Evolutionary conservation across 2,797 vertebrate genomes (phyloP), one percentile per base, ranked within the genome.

Genomic region (Varecia variegata): DNA sequence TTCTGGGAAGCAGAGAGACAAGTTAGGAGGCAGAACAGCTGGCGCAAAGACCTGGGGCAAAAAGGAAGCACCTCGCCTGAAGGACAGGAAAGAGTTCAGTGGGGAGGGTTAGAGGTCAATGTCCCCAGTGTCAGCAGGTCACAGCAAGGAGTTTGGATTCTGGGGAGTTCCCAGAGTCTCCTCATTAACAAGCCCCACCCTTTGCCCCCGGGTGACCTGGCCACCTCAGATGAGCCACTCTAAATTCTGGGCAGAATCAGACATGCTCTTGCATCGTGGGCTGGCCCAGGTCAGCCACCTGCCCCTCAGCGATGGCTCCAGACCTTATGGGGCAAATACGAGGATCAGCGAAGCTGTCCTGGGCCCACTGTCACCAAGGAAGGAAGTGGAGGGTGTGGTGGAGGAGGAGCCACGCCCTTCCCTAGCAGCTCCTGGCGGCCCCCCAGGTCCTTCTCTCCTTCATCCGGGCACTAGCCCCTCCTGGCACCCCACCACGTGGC

Each of bases 331-430:
- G 21, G 32, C 10, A 43, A 30, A 25, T 12, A 43, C 4, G 30
- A 56, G 2, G 10, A 77, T 85, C 47, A 54, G 0, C 2, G 32
- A 74, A 50, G 14, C 32, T n/a, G 3, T 25, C 27, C 27, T 0
- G 2, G 21, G 12, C n/a, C 38, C n/a, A 23, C 68, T 3, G 4
- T 52, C 25, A 25, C 30, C 0, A 0, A 70, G 62, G 67, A 65
- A 56, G 52, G 73, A 86, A 70, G 45, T 2, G 27, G 62, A 56
- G 45, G 35, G 3, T n/a, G 40, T 40, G 13, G 67, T 0, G 54
- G 54, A 23, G 54, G 54, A 35, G 25, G 45, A 90, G 27, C 30
- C 52, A 10, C 43, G 43, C 18, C 2, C 43, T 84, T 67, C 27
- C 30, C 20, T 38, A 62, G n/a, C 25, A 68, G 17, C 67, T 7